Evolutionary conservation across 2,888 invertebrate species (phyloP).

Genomic region (Tribolium freemani): DNA sequence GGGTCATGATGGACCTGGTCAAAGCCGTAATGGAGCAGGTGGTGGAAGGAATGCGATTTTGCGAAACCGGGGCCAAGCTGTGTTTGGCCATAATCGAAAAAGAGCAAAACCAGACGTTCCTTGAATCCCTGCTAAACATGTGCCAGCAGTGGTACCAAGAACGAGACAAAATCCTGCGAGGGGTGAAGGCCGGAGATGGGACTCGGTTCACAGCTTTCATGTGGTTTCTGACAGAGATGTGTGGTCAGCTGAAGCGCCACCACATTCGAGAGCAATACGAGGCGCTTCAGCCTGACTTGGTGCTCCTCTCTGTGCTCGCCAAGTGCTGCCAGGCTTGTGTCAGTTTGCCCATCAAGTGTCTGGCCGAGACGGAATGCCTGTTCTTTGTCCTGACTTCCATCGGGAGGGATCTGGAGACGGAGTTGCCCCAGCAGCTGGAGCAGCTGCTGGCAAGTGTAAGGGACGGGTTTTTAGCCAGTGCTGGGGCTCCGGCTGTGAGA

Average conservation of each 20-base stretch:
- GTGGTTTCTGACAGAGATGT: conserved; percentile 92
- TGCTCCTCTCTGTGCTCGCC: conserved; percentile 85
- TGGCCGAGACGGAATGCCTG: conserved; percentile 89
- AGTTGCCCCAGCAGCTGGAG: conserved; percentile 85
- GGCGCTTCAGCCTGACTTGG: conserved; percentile 78
- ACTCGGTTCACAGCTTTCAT: conserved; percentile 86
- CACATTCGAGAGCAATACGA: conserved; percentile 72
- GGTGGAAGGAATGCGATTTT: conserved; percentile 83
- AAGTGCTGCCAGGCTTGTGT: conserved; percentile 93
- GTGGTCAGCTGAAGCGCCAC: conserved; percentile 85
- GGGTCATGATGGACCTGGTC: conserved; percentile 88
- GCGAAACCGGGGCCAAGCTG: conserved; percentile 86
- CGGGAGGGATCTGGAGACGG: conserved; percentile 88
- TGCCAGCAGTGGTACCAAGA: conserved; percentile 91
- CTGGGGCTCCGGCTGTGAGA: conserved; percentile 81
- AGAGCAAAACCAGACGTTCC: conserved; percentile 89
- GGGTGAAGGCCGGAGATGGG: conserved; percentile 72
- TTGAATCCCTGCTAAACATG: conserved; percentile 89
- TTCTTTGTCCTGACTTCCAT: conserved; percentile 91
- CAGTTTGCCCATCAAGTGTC: conserved; percentile 83
- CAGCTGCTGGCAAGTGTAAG: conserved; percentile 84
- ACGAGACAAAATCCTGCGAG: conserved; percentile 76
- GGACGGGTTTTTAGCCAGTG: conserved; percentile 85
- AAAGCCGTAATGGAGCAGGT: conserved; percentile 85
- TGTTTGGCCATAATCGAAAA: conserved; percentile 90